phyloP scores from a whole-genome alignment of 2,888 invertebrate species.

The Cryptus viduatorius region DNA sequence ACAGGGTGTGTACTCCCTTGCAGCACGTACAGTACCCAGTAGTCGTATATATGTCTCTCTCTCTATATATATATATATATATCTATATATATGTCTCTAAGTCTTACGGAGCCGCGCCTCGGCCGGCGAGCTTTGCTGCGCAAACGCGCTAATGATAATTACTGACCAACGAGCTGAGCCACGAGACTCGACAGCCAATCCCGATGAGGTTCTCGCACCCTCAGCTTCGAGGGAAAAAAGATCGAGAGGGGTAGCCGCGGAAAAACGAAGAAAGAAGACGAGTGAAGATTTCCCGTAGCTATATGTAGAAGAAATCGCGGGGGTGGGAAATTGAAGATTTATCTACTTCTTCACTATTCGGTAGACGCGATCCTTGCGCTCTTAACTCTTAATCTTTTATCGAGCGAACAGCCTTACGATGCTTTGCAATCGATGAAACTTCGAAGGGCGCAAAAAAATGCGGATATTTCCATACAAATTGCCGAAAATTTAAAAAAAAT shows the following conservation, averaged over 20 bases:
- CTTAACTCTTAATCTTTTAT: no score
- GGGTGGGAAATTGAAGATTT: not conserved
- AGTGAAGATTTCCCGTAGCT: not conserved
- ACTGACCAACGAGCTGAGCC: conserved; percentile 80
- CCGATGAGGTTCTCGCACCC: conserved; percentile 57
- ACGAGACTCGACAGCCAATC: conserved; percentile 69
- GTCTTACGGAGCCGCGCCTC: conserved; percentile 54
- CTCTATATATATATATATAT: not conserved
- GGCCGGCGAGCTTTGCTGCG: conserved; percentile 66
- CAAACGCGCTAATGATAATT: conserved; percentile 79
- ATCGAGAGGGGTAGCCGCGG: conserved; percentile 52
- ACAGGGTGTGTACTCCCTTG: conserved; percentile 66
- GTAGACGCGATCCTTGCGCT: no score
- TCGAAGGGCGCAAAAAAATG: no score
- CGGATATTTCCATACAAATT: no score
- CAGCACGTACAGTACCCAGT: conserved; percentile 14
- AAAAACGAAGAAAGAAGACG: conserved; percentile 43
- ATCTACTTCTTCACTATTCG: not conserved
- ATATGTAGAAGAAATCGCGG: not conserved
- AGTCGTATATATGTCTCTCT: not conserved
- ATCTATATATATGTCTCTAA: conserved; percentile 1
- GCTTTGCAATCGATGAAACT: no score
- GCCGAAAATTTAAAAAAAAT: no score
- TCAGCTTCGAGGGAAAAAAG: conserved; percentile 45
- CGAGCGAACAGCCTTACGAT: no score